Base-by-base conservation (phyloP, 2,797 vertebrate genomes). In the Eleutherodactylus coqui region DNA sequence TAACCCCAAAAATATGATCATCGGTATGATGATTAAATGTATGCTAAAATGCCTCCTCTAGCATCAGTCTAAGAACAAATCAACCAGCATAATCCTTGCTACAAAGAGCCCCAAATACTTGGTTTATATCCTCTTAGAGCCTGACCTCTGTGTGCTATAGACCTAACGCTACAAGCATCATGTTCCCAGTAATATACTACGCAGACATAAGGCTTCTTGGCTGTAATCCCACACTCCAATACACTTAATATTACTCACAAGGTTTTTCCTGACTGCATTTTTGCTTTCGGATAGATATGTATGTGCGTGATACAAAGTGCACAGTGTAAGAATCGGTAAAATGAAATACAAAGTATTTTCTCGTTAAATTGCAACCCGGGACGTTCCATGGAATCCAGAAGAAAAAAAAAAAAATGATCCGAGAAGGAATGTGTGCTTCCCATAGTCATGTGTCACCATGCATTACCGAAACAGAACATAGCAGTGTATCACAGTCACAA, bases 201-300 rank as follows among this genome's bases (percentile, higher is more conserved):
- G 41, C 64, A 62, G 78, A 75, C 27, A 73, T 86, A 86, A 62
- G 78, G 84, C 67, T 86, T 76, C 81, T 82, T 82, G 79, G 79
- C 72, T 67, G 49, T 43, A 76, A 86, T 82, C 58, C 72, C 64
- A 47, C 19, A 47, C 49, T 69, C 38, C 24, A 76, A 82, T 64
- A 67, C 67, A 8, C 34, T 11, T 73, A 58, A 58, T 32, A 29
- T 67, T 60, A 38, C 79, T 47, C 43, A 49, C 47, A 17, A 49
- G 21, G 36, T 82, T 82, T n/a, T 51, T 70, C 67, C 64, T 82
- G 80, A 73, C 51, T 75, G 51, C 9, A 58, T 73, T 21, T 29
- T 83, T 17, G 43, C 34, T 38, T 36, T 69, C 16, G 34, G 32
- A n/a, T 3, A n/a, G 53, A 38, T 49, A 60, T 55, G 51, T n/a